Conservation (phyloP, 1,140 invertebrate species). For the Condylostylus longicornis region DNA sequence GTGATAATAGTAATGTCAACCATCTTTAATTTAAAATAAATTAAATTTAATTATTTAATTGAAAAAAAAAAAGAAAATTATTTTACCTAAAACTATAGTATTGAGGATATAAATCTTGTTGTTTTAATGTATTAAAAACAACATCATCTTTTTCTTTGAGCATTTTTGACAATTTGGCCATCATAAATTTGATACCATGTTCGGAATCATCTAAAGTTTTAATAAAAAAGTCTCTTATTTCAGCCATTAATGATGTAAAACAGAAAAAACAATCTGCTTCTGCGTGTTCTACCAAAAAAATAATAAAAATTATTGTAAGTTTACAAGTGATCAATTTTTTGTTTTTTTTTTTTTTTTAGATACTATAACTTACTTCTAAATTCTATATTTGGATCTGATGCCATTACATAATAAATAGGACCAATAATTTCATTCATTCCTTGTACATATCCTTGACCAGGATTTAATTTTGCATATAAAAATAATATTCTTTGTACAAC, state of each 20-base stretch:
- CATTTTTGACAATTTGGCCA: constrained; percentile 59
- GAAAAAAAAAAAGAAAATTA: background rate
- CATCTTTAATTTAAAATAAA: constrained; percentile 44
- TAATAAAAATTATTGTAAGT: background rate
- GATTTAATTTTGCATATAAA: constrained; percentile 94
- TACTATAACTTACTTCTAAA: constrained; percentile 49
- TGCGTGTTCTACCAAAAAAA: constrained; percentile 58
- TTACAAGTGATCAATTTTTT: background rate
- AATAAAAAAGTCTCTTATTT: constrained; percentile 96
- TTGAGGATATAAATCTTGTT: constrained; percentile 80
- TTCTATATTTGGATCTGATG: constrained; percentile 67
- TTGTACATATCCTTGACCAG: constrained; percentile 93
- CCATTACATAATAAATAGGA: constrained; percentile 95
- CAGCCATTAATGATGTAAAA: constrained; percentile 92
- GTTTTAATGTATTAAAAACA: constrained; percentile 58
- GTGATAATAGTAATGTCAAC: constrained; percentile 89
- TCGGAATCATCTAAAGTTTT: constrained; percentile 87
- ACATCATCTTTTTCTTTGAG: constrained; percentile 61
- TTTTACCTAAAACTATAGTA: constrained; percentile 78
- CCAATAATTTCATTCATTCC: constrained; percentile 99
- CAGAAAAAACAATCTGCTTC: constrained; percentile 97
- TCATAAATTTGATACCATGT: constrained; percentile 73
- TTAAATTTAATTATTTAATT: too few relatives aligned
- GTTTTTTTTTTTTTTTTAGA: background rate
- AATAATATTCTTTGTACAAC: constrained; percentile 94